Conservation (phyloP, 1,140 invertebrate genomes). For the Brachystomella parvula region DNA sequence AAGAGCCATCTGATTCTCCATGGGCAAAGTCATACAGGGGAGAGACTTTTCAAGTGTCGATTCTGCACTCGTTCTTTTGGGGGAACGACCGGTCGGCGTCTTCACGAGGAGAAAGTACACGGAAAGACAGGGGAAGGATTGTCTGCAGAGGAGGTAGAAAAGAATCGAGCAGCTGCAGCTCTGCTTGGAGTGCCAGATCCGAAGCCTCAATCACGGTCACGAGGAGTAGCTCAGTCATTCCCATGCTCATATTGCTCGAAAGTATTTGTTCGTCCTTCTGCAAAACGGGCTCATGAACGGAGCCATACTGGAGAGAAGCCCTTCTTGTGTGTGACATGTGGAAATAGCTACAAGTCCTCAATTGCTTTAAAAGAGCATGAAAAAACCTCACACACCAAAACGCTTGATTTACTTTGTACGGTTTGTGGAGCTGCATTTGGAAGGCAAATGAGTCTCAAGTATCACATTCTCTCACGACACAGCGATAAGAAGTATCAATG, state of each 20-base stretch:
- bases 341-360: slow-evolving; percentile 46
- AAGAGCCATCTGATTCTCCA: not conserved
- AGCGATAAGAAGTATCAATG: not conserved
- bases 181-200: not conserved
- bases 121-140: not conserved
- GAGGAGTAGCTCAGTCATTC: not conserved
- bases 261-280: not conserved
- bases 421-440: slow-evolving; percentile 1
- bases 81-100: slow-evolving; percentile 1
- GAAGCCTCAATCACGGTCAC: not conserved
- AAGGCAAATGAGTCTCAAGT: slow-evolving; percentile 1
- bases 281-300: slow-evolving; percentile 52
- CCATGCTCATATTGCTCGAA: not conserved
- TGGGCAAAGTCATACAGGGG: slow-evolving; percentile 1
- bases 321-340: slow-evolving; percentile 54
- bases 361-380: not conserved
- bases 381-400: not conserved
- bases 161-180: not conserved
- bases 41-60: not conserved
- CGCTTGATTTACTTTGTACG: not conserved
- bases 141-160: not conserved
- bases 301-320: slow-evolving; percentile 57
- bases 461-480: not conserved
- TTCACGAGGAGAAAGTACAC: slow-evolving; percentile 1
- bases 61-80: not conserved